Base-by-base conservation (phyloP, 2,797 vertebrate genomes). In the Diglossa cyanea region DNA sequence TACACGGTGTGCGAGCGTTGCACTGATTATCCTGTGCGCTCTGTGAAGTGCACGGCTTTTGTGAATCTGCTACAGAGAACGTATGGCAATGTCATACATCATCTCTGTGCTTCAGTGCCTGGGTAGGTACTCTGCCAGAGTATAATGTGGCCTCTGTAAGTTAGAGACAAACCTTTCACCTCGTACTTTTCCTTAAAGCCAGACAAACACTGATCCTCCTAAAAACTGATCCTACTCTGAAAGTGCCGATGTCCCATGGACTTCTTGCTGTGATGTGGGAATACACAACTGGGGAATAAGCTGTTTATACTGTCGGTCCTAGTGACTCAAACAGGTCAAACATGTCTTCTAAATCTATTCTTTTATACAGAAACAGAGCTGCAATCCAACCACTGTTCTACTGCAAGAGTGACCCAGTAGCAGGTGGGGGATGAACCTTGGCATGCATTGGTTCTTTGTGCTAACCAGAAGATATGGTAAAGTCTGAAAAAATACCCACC, bases 1-100 rank as follows among this genome's bases (percentile, higher is more conserved):
- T 94, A 96, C 95, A 96, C 39, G 42, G 84, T 21, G 85, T 96
- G 90, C 90, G 86, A 93, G 48, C 5, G 11, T 24, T 12, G 11
- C 84, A 82, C 53, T 66, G 91, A 71, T 66, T 65, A 18, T 73
- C 45, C 65, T 71, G 37, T 37, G 37, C 37, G 11, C 37, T 37
- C 15, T 60, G 68, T 6, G 25, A 61, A 87, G 57, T 11, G 55
- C 67, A 79, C 0, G 0, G 60, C 28, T 90, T 47, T 91, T 70
- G 47, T 51, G 86, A 45, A 70, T 86, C 71, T 82, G 63, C 51
- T 77, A 9, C 39, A 39, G 74, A 82, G 17, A 6, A 63, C 6
- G 26, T 17, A 70, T 5, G 50, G 48, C 66, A 65, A 57, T 24
- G 51, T 45, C 55, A 91, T 82, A 68, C 47, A 54, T 94, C 74